These are phyloP conservation scores for Montipora efflorescens DNA, from an alignment of 64 coral and sea anemone genomes.

Conservation along the genomic window DNA sequence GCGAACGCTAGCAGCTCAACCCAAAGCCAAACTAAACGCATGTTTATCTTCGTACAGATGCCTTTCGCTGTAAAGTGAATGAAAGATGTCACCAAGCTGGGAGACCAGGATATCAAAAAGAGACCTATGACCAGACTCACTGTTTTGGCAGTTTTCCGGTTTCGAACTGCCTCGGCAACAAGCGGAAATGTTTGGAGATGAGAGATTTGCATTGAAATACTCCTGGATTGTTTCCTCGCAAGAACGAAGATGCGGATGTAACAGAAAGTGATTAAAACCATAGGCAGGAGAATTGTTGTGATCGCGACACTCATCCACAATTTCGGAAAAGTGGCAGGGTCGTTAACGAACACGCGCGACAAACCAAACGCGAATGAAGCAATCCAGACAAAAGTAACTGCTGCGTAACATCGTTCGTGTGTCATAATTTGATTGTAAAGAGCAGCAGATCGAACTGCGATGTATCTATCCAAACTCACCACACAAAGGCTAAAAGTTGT, in stretches of 20 bases:
- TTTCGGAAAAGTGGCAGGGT: not conserved
- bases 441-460: not conserved
- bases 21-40: conserved; percentile 32
- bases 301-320: conserved; percentile 51
- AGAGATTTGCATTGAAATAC: conserved; percentile 22
- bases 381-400: conserved; percentile 1
- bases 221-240: conserved; percentile 43
- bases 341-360: not conserved
- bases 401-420: not conserved
- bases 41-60: not conserved
- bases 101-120: conserved; percentile 28
- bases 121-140: conserved; percentile 5
- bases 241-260: conserved; percentile 60
- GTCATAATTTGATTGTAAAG: conserved; percentile 19
- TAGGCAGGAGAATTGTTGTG: conserved; percentile 69
- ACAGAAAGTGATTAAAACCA: conserved; percentile 55
- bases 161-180: not conserved
- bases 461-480: conserved; percentile 34
- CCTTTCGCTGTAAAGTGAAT: conserved; percentile 3
- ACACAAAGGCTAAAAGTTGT: conserved; percentile 46
- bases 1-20: conserved; percentile 38
- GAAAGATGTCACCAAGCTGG: conserved; percentile 20
- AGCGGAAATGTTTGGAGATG: not conserved
- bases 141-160: conserved; percentile 12
- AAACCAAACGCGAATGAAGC: conserved; percentile 26